Evolutionary conservation across 1,140 invertebrate genomes (phyloP), one percentile per base, ranked within the genome.

Genomic region (Zaprionus tsacasi): DNA sequence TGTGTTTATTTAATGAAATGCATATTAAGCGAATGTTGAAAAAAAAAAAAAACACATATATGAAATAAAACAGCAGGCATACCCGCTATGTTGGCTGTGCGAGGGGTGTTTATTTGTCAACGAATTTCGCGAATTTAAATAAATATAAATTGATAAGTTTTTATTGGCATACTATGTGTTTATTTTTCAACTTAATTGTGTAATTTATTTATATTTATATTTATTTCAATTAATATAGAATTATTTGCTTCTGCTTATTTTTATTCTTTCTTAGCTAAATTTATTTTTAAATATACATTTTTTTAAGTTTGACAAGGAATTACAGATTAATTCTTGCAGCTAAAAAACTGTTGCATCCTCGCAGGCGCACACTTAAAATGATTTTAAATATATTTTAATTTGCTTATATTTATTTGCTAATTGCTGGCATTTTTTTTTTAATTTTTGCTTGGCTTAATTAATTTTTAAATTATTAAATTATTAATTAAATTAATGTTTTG

Each of bases 1-100:
- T 79, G 80, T 81, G 76, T 83, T 81, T 79, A 85, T 89, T 89
- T 81, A 85, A 89, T 85, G 78, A 74, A 88, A 89, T 90, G 78
- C 85, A 76, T 71, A 75, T 71, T 61, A 70, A 88, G 89, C 81
- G 85, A 81, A 89, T 88, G 83, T 76, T 3, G 4, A 6, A 60
- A 43, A 55, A 63, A 74, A 52, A 60, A 43, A 55, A 70, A 74
- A 52, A 21, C 21, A 21, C 21, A 21, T 21, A 21, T 21, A 21
- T 21, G 21, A 21, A 21, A 21, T 21, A 21, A 21, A 21, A 17
- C 17, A 55, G 36, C 50, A 33, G 25, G 17, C 21, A 50, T 50
- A 25, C 17, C 45, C 45, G 45, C 8, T 17, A 6, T 11, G 17
- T 4, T 0, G 10, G 8, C 21, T 21, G 1, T 13, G 45, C 17